Base-by-base conservation (phyloP, 2,113 vertebrate genomes). In the Brachypteracias leptosomus region DNA sequence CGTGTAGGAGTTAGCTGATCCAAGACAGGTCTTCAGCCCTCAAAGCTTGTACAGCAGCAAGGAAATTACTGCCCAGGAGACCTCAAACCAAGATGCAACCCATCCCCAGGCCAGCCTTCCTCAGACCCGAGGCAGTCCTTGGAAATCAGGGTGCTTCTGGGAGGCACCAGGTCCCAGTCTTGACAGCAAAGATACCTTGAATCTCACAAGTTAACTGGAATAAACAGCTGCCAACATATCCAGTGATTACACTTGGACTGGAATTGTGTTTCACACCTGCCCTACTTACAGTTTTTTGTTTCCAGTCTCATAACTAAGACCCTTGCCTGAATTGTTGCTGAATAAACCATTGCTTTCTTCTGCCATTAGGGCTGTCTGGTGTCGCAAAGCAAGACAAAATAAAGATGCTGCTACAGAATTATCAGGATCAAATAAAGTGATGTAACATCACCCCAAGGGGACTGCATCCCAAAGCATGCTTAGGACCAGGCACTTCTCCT, bases 1-100 rank as follows among this genome's bases (percentile, higher is more conserved):
- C 5, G 0, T 42, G 36, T 0, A 1, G 29, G 47, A 28, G 20
- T 36, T 31, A 66, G 40, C 22, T 2, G 1, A 14, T 52, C 5
- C 22, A n/a, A 85, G 42, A 11, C 12, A 33, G 38, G 13, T 21
- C 51, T 7, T 26, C 40, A n/a, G 19, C 26, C 75, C 47, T 58
- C 29, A 33, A 61, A n/a, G 65, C 33, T 52, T 49, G 22, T 75
- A n/a, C 8, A 63, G 57, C 76, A 78, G 25, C 79, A 68, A 38
- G 46, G 51, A 73, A 88, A 31, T 51, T 21, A 9, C n/a, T 65
- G 68, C n/a, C 36, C 24, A 31, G 52, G 47, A 73, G 28, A 76
- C 3, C 40, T 54, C 55, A 52, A 63, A 55, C 29, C 61, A 83
- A 70, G 68, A 35, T 15, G 22, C 17, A 89, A 54, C 46, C 58